These are phyloP conservation scores for Lydus trimaculatus DNA, from an alignment of 2,888 invertebrate species.

Conservation along the genomic window DNA sequence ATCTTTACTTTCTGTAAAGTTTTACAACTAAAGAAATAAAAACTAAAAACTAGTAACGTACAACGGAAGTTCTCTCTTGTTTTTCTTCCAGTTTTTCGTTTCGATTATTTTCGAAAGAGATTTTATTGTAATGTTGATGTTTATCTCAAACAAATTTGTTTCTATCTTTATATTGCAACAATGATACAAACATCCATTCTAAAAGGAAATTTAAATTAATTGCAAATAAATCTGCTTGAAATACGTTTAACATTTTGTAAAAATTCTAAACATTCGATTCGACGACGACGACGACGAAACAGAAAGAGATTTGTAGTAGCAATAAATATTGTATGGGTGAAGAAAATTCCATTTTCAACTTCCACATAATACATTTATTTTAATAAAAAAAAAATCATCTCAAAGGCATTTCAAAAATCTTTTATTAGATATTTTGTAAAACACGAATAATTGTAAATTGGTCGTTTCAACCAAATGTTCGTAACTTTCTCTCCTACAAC, in stretches of 20 bases:
- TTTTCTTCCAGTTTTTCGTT: neutral
- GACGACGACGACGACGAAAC: no score
- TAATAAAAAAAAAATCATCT: no score
- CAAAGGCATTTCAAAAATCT: neutral
- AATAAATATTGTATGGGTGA: no score
- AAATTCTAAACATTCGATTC: neutral
- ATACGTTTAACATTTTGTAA: neutral
- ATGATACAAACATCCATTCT: neutral
- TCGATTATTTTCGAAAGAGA: neutral
- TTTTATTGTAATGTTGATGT: constrained; percentile 1
- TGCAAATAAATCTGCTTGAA: neutral
- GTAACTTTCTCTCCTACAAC: neutral
- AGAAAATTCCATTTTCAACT: no score
- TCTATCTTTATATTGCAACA: neutral
- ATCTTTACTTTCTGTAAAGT: neutral
- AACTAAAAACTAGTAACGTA: neutral
- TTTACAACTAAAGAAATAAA: constrained; percentile 4
- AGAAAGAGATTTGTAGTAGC: no score
- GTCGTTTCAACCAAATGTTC: neutral
- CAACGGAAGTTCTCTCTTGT: neutral
- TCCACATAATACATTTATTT: no score
- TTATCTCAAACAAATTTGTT: neutral
- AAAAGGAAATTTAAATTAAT: neutral
- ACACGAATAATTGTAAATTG: neutral
- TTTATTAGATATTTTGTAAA: neutral